phyloP scores from a whole-genome alignment of 2,888 invertebrate genomes.

The Tetramorium bicarinatum region DNA sequence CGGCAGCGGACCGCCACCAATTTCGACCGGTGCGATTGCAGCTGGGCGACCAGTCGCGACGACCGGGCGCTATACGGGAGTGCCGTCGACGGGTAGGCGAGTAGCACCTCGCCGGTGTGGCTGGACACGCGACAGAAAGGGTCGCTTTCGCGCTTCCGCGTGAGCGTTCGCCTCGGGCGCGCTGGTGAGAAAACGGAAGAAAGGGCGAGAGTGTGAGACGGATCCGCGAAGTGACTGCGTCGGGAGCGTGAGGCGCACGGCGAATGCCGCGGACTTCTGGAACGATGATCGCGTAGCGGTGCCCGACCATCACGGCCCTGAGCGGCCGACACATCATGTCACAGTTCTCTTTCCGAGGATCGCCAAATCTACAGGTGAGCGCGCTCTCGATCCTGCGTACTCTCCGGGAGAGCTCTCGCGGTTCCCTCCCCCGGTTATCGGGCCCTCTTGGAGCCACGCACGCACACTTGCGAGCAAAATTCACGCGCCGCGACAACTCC shows the following conservation, averaged over 20 bases:
- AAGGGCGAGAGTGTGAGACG: slow-evolving; percentile 37
- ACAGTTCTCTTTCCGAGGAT: slow-evolving; percentile 90
- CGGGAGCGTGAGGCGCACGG: slow-evolving; percentile 46
- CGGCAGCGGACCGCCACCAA: slow-evolving; percentile 37
- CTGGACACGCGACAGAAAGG: slow-evolving; percentile 49
- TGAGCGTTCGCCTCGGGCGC: slow-evolving; percentile 16
- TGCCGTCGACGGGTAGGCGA: slow-evolving; percentile 36
- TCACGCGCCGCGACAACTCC: background rate
- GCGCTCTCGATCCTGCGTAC: slow-evolving; percentile 32
- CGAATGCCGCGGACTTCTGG: slow-evolving; percentile 65
- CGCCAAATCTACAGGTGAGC: slow-evolving; percentile 89
- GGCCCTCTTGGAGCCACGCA: background rate
- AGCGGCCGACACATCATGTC: slow-evolving; percentile 89
- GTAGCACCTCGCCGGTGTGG: slow-evolving; percentile 32
- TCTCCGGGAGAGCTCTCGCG: background rate
- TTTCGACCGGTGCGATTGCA: slow-evolving; percentile 57
- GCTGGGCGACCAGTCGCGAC: slow-evolving; percentile 55
- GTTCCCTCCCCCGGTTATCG: background rate
- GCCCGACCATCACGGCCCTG: slow-evolving; percentile 84
- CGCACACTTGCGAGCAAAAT: background rate
- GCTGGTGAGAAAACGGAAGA: slow-evolving; percentile 18
- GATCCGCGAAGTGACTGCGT: slow-evolving; percentile 33
- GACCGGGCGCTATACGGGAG: slow-evolving; percentile 59
- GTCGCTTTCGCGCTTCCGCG: slow-evolving; percentile 50
- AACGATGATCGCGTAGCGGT: slow-evolving; percentile 85